Evolutionary conservation across 2,888 invertebrate genomes (phyloP).

Genomic region (Sarcophaga subvicina): DNA sequence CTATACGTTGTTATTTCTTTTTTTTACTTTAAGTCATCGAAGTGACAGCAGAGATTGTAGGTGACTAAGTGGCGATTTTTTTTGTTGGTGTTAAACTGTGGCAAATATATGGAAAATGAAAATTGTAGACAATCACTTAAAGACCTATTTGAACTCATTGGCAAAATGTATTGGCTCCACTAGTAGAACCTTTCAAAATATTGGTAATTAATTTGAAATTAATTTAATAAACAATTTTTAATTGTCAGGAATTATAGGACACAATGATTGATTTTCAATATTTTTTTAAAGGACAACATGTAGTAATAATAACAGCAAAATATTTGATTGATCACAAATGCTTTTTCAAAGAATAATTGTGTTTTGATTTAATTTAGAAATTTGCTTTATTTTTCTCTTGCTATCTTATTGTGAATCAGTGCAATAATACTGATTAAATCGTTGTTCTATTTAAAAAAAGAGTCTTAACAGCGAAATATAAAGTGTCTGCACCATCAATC

Average conservation of each 20-base stretch:
- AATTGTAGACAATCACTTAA: constrained; percentile 8
- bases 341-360: too few species aligned
- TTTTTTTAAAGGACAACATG: neutral
- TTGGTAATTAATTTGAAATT: neutral
- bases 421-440: too few species aligned
- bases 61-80: constrained; percentile 33
- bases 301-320: neutral
- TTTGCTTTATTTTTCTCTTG: too few species aligned
- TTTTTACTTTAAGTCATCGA: neutral
- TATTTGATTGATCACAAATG: too few species aligned
- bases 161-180: neutral
- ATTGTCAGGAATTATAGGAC: neutral
- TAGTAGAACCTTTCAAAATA: neutral
- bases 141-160: constrained; percentile 6
- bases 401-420: too few species aligned
- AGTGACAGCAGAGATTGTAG: constrained; percentile 40
- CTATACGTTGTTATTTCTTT: neutral
- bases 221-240: neutral
- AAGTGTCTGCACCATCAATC: too few species aligned
- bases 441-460: too few species aligned
- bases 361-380: too few species aligned
- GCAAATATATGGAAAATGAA: constrained; percentile 13
- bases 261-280: neutral
- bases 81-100: neutral
- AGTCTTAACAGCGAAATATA: too few species aligned